Evolutionary conservation across 64 coral and sea anemone species (phyloP), one percentile per base, ranked within the genome.

Genomic region (Actinia equina): DNA sequence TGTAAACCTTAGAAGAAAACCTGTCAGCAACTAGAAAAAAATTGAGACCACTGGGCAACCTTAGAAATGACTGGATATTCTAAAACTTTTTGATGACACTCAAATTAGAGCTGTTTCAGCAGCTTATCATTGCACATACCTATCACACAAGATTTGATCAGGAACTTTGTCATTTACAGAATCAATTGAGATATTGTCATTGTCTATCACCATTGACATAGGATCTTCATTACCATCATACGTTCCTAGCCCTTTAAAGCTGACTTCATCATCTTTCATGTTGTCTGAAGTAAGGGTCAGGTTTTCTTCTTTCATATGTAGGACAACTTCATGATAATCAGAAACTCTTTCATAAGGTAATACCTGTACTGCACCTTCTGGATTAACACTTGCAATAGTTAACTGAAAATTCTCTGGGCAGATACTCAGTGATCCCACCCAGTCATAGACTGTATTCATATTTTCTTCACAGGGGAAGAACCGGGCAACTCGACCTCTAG

Each of bases 381-480:
- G 16, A 71, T 19, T 30, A n/a, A 71, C 17, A n/a, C 16, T 20
- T 71, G 67, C 60, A 63, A 52, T 44, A 80, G 83, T 85, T 52
- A 91, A 83, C 8, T 67, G n/a, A 91, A 91, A 91, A 77, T 64
- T 49, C 59, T 85, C 84, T 52, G 89, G 89, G 27, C 59, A 51
- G 64, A 71, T 84, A 59, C 67, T 86, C 70, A 87, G 30, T 18
- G 77, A 91, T 14, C 90, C 77, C 56, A 86, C 45, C 85, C 59
- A 87, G 59, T 83, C 45, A 83, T 82, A 87, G 17, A 92, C 90
- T 70, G 90, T 44, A 56, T 62, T 19, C 45, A 87, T 82, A 82
- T 67, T 30, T 6, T 92, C 90, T 44, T 43, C 79, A 52, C 78
- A 41, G 54, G 59, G 43, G 23, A 92, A 92, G 52, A 17, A 49